Base-by-base conservation (phyloP, 2,888 invertebrate species). In the Dichetophora obliterata region DNA sequence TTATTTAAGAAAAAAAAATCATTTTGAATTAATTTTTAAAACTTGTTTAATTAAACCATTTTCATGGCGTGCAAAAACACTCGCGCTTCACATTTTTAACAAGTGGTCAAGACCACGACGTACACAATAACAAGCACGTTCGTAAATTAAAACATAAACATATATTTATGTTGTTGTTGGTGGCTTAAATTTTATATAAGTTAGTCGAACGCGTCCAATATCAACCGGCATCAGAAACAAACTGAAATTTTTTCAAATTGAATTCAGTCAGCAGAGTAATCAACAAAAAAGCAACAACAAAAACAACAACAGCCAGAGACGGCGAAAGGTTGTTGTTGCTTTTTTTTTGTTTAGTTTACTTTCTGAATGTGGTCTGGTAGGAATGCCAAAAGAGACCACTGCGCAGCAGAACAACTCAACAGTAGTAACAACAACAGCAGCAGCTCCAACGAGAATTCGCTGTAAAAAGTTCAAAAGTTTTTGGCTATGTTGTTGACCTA, bases 211-310 rank as follows among this genome's bases (percentile, higher is more conserved):
- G 24, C 71, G 54, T 59, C 71, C 74, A 54, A 19, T 54, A 54
- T 5, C 66, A 37, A 66, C 54, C 66, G 74, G 52, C 31, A 65
- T 24, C 57, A 74, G 54, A 66, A 54, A 37, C 54, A 43, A 34
- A 74, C 74, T 74, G 66, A 74, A n/a, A 74, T 66, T 66, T 16
- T 59, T 5, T 22, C 34, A 54, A 74, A 54, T 50, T 65, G 19
- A 27, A 34, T 74, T 54, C 66, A 54, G 16, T 19, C 27, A 63
- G 52, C 57, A 63, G 52, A 68, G 19, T 50, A 61, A 31, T 34
- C 24, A 5, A 19, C 59, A 72, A 54, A 57, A 34, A 11, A 54
- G 24, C 43, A 59, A 37, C 24, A 71, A 71, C 50, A 72, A 48
- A 48, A 72, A 14, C 37, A 57, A 43, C 37, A 57, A 57, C 22